phyloP scores from a whole-genome alignment of 2,113 vertebrate genomes.

The Ardeotis arabs region DNA sequence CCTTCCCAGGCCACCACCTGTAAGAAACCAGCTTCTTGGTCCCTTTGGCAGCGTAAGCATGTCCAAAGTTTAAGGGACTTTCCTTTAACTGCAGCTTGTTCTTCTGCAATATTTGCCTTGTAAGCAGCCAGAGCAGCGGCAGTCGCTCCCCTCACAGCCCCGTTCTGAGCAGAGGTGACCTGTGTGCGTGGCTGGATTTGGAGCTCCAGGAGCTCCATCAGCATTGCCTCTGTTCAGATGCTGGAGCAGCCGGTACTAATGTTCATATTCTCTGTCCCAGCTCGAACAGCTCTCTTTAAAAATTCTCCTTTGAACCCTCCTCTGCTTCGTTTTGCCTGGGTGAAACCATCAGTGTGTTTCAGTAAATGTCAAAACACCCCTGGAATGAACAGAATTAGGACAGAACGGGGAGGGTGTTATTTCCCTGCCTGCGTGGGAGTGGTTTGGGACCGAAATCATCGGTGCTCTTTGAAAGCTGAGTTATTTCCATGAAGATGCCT shows the following conservation, averaged over 20 bases:
- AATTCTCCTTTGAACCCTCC: background rate
- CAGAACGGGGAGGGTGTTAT: background rate
- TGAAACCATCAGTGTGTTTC: background rate
- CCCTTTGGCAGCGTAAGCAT: background rate
- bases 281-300: background rate
- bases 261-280: background rate
- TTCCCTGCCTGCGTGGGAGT: background rate
- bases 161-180: background rate
- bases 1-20: background rate
- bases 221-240: background rate
- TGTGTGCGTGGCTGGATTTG: background rate
- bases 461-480: conserved; percentile 11
- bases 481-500: conserved; percentile 25
- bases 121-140: background rate
- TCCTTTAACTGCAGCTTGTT: background rate
- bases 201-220: background rate
- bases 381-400: conserved; percentile 4
- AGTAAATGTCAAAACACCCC: conserved; percentile 9
- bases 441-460: background rate
- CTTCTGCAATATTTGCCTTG: background rate
- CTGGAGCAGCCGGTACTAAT: background rate
- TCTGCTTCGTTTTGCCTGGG: background rate
- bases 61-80: background rate
- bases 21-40: background rate
- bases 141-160: background rate